Evolutionary conservation across 2,113 vertebrate species (phyloP).

Genomic region (Notechis scutatus): DNA sequence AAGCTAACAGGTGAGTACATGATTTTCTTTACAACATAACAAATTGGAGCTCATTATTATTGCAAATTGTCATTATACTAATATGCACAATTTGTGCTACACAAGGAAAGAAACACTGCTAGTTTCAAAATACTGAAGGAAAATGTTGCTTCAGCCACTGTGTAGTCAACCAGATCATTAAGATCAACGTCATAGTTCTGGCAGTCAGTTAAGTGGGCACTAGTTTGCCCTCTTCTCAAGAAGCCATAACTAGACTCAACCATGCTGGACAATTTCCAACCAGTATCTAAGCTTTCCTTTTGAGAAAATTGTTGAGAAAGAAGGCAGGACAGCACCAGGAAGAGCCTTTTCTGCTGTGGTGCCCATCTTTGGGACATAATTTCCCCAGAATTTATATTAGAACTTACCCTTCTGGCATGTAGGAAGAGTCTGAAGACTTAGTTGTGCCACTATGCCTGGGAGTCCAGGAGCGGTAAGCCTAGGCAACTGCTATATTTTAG

Average conservation of each 20-base stretch:
- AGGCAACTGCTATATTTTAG: neutral
- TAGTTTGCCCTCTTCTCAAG: neutral
- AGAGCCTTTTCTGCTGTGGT: neutral
- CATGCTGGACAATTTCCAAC: neutral
- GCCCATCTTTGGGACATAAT: neutral
- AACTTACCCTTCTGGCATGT: neutral
- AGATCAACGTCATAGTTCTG: neutral
- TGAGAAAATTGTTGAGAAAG: neutral
- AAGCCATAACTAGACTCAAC: neutral
- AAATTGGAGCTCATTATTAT: neutral
- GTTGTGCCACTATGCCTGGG: neutral
- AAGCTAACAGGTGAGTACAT: neutral
- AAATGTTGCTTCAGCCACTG: neutral
- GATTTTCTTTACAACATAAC: neutral
- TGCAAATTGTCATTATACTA: constrained; percentile 2
- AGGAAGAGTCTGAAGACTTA: neutral
- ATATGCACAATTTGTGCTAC: neutral
- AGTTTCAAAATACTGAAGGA: neutral
- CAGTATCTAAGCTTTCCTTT: neutral
- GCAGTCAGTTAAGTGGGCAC: neutral
- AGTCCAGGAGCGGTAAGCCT: neutral
- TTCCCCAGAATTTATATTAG: neutral
- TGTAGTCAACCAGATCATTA: neutral
- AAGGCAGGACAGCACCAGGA: neutral
- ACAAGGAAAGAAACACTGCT: neutral